Conservation (phyloP, 1,140 invertebrate genomes). For the Diachasma alloeum region DNA sequence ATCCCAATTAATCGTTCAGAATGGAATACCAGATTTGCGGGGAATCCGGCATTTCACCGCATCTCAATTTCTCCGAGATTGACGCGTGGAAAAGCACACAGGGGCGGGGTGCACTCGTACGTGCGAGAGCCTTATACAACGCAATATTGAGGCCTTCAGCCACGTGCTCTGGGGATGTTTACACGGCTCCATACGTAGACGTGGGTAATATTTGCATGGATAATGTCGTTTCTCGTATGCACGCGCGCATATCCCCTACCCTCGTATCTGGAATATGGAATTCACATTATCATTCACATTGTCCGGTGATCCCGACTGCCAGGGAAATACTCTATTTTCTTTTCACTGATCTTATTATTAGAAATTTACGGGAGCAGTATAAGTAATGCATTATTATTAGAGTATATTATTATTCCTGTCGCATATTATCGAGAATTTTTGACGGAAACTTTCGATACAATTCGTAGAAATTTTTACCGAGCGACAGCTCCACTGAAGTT, state of each 20-base stretch:
- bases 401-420: not conserved
- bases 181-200: not conserved
- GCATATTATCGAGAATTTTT: too few species aligned
- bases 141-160: constrained; percentile 5
- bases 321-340: not conserved
- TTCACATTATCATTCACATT: constrained; percentile 2
- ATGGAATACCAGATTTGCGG: not conserved
- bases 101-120: too few species aligned
- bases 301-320: not conserved
- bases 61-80: not conserved
- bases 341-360: not conserved
- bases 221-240: constrained; percentile 28
- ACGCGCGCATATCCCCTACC: not conserved
- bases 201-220: constrained; percentile 35
- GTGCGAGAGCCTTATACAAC: not conserved
- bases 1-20: not conserved
- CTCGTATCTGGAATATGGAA: not conserved
- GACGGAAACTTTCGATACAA: too few species aligned
- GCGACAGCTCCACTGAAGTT: too few species aligned
- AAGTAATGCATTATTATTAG: not conserved
- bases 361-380: too few species aligned
- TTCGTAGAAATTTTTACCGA: too few species aligned
- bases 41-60: not conserved
- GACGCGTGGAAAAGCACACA: not conserved
- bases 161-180: constrained; percentile 21